phyloP scores from a whole-genome alignment of 2,113 vertebrate species.

The Corydoras maculifer region DNA sequence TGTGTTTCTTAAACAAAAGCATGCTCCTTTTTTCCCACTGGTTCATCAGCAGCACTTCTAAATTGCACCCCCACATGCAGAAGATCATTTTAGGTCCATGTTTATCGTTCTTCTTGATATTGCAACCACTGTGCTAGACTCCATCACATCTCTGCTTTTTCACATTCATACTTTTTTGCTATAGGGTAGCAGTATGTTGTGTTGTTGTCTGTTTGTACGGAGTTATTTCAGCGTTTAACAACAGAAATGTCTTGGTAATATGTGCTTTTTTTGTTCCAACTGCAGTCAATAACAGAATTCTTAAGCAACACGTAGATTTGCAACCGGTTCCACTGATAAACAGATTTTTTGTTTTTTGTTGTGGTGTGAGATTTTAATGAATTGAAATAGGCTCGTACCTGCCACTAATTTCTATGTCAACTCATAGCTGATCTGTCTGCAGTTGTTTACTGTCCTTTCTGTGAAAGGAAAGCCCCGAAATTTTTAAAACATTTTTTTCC shows the following conservation, averaged over 20 bases:
- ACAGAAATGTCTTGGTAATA: conserved; percentile 16
- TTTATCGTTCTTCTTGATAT: conserved; percentile 1
- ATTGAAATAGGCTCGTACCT: conserved; percentile 5
- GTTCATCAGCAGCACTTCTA: conserved; percentile 32
- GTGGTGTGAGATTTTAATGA: background rate
- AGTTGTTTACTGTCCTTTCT: conserved; percentile 43
- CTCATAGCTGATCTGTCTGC: conserved; percentile 29
- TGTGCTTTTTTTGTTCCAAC: conserved; percentile 6
- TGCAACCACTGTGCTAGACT: background rate
- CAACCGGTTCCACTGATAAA: background rate
- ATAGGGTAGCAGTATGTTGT: conserved; percentile 9
- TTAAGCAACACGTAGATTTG: background rate
- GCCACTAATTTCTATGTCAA: conserved; percentile 1
- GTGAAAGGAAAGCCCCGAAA: conserved; percentile 46
- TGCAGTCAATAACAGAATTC: conserved; percentile 5
- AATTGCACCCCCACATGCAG: conserved; percentile 14
- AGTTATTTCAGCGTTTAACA: conserved; percentile 20
- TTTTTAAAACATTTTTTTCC: conserved; percentile 16
- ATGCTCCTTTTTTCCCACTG: background rate
- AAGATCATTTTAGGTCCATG: conserved; percentile 4
- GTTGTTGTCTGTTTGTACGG: conserved; percentile 8
- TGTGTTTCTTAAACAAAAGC: background rate
- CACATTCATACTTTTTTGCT: conserved; percentile 3
- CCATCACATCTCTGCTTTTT: background rate
- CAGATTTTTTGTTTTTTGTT: no score